Evolutionary conservation across 2,888 invertebrate genomes (phyloP).

Genomic region (Stramonita haemastoma): DNA sequence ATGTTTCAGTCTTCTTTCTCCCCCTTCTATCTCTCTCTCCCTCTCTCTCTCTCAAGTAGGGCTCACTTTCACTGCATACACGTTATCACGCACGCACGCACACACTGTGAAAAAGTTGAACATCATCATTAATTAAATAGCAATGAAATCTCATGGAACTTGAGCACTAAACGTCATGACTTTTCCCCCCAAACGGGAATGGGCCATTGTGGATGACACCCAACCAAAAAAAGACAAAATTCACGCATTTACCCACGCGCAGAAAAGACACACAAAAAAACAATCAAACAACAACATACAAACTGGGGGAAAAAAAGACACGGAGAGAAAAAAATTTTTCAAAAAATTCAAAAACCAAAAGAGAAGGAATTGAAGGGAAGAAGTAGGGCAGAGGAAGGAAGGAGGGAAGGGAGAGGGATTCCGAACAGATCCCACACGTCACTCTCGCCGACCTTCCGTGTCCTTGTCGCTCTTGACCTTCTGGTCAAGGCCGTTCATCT

Average conservation of each 20-base stretch:
- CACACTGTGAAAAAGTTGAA: too few relatives aligned
- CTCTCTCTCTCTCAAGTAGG: background rate
- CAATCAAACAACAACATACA: background rate
- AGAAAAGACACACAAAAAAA: background rate
- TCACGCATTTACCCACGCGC: background rate
- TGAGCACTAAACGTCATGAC: too few relatives aligned
- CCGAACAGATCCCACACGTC: background rate
- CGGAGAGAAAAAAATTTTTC: too few relatives aligned
- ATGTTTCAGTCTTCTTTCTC: background rate
- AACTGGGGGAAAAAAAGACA: too few relatives aligned
- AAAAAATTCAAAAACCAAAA: too few relatives aligned
- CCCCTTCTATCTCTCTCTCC: background rate
- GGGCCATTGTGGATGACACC: too few relatives aligned
- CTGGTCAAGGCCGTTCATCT: slow-evolving; percentile 26
- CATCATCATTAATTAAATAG: too few relatives aligned
- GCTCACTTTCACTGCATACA: background rate
- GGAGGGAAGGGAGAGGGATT: background rate
- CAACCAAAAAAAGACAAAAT: background rate
- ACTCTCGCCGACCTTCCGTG: slow-evolving; percentile 45
- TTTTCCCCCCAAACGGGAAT: too few relatives aligned
- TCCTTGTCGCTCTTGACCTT: slow-evolving; percentile 49
- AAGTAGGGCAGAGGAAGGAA: background rate
- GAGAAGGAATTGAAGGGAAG: too few relatives aligned
- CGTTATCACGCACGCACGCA: too few relatives aligned
- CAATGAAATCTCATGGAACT: too few relatives aligned